Base-by-base conservation (phyloP, 2,113 vertebrate genomes). In the Laterallus jamaicensis region DNA sequence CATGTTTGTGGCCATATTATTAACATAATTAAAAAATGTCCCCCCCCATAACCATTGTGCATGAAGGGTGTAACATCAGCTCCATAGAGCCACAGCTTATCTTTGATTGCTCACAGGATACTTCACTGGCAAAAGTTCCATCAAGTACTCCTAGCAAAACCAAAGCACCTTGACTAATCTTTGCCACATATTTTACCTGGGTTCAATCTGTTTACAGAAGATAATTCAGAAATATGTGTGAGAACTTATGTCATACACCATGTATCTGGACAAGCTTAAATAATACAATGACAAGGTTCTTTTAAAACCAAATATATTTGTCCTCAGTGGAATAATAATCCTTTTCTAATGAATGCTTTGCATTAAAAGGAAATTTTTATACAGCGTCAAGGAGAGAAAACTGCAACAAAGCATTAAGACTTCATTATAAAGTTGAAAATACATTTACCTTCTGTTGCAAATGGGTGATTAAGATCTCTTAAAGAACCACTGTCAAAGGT, bases 231-330 rank as follows among this genome's bases (percentile, higher is more conserved):
- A 78, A 82, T 20, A 35, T 2, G 0, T 10, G 15, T 71, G 26
- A 93, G 35, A 94, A 91, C 19, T 54, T 50, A 90, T 15, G 13
- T 37, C 15, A 31, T 52, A 19, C 13, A 32, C 60, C 58, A 81
- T 55, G 10, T 22, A 83, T 63, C n/a, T 22, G 6, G 28, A 90
- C 5, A 90, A 90, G 28, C 21, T 80, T 83, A 91, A 79, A 70
- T 56, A 71, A 68, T 29, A 32, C 17, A 29, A 89, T 56, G 13
- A 6, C 19, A 49, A 85, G 77, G 18, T 32, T 74, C 2, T 79
- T 96, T 85, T 52, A 84, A 88, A 91, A 39, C 3, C 29, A 91
- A 77, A 82, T 79, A 44, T 50, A 67, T 92, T 94, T 83, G 19
- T 83, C 25, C 92, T 88, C 29, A 59, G 32, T 63, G 10, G 22